These are phyloP conservation scores for Drosophila lacertosa DNA, from an alignment of 1,140 invertebrate species.

Conservation along the genomic window DNA sequence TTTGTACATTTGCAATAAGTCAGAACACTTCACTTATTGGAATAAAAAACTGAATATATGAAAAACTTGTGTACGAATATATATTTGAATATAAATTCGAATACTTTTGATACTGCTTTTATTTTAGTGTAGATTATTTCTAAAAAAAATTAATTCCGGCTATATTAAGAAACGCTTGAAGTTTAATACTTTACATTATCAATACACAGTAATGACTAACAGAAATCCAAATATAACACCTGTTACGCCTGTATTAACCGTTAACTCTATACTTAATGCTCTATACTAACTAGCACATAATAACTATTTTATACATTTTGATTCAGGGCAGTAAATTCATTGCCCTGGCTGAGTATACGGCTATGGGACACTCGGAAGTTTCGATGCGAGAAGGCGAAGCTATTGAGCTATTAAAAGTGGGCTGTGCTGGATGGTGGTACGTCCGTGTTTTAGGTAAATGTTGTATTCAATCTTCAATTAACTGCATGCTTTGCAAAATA, in stretches of 20 bases:
- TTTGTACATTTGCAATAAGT: too few species aligned
- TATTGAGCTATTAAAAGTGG: conserved; percentile 94
- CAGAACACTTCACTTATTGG: too few species aligned
- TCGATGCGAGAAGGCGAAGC: conserved; percentile 94
- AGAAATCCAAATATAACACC: neutral
- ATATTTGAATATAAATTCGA: too few species aligned
- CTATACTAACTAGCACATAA: conserved; percentile 15
- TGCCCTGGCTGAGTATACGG: conserved; percentile 95
- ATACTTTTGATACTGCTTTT: neutral
- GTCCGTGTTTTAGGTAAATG: conserved; percentile 90
- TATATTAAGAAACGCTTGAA: conserved; percentile 6
- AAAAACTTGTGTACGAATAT: too few species aligned
- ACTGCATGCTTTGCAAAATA: conserved; percentile 13
- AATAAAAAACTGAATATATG: too few species aligned
- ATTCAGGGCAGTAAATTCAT: conserved; percentile 89
- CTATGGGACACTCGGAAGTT: conserved; percentile 94
- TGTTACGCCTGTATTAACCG: neutral
- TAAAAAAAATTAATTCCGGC: too few species aligned
- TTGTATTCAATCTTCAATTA: neutral
- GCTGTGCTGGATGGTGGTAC: conserved; percentile 98
- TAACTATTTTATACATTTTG: conserved; percentile 39
- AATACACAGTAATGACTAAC: neutral
- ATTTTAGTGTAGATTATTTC: neutral
- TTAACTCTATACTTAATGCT: conserved; percentile 9
- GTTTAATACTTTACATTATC: neutral